Evolutionary conservation across 2,797 vertebrate genomes (phyloP).

Genomic region (Champsocephalus esox): DNA sequence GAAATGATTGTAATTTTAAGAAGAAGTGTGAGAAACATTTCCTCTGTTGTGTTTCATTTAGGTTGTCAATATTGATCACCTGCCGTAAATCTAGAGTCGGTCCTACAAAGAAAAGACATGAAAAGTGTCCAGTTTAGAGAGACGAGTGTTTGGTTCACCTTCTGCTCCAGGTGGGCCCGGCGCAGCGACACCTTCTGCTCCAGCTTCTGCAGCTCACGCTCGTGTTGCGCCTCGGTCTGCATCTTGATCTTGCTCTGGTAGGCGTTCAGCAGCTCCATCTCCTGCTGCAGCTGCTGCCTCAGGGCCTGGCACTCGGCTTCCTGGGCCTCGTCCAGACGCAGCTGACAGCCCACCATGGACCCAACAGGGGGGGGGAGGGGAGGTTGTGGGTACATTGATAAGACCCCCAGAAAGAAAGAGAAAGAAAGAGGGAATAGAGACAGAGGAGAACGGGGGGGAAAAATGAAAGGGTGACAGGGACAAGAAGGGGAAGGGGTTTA

Average conservation of each 20-base stretch:
- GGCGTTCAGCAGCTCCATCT: conserved; percentile 99
- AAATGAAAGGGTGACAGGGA: too few species aligned
- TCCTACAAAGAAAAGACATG: neutral
- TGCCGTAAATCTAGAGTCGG: neutral
- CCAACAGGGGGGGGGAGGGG: conserved; percentile 33
- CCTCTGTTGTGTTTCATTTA: neutral
- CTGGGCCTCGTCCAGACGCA: conserved; percentile 98
- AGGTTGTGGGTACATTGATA: too few species aligned
- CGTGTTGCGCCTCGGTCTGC: conserved; percentile 99
- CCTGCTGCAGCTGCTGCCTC: conserved; percentile 99
- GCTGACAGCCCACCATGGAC: conserved; percentile 81
- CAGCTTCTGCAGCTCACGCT: conserved; percentile 97
- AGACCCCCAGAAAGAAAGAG: neutral
- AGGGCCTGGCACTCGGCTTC: conserved; percentile 99
- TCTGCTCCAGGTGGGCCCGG: conserved; percentile 97
- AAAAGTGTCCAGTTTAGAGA: conserved; percentile 7
- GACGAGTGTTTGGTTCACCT: conserved; percentile 81
- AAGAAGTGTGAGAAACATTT: neutral
- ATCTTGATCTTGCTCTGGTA: conserved; percentile 99
- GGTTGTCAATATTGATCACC: neutral
- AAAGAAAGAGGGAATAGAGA: conserved; percentile 13
- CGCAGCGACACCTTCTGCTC: conserved; percentile 98
- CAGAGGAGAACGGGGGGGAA: neutral
- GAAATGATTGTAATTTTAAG: neutral
- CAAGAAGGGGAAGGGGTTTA: conserved; percentile 11